Evolutionary conservation across 2,113 vertebrate genomes (phyloP), one percentile per base, ranked within the genome.

Genomic region (Caranx ignobilis): DNA sequence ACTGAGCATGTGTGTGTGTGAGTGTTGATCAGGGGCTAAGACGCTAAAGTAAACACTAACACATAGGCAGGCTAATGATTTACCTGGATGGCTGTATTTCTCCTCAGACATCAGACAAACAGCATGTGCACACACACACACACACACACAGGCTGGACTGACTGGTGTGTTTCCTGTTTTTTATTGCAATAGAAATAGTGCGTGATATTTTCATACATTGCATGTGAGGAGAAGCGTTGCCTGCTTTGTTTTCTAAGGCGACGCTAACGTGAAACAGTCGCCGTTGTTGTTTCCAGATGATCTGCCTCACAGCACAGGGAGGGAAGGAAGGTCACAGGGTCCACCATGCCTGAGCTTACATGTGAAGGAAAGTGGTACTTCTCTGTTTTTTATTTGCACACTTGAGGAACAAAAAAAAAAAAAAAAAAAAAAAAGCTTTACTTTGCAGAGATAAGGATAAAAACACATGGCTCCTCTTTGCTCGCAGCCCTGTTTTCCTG

Each of bases 11-110:
- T 72, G 71, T 66, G 67, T 43, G 56, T 39, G 48, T 37, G 37
- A 57, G 54, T 43, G 69, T 52, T 63, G 3, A 19, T 70, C 48
- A 60, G 77, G 71, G 88, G 76, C 61, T 68, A 79, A 77, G 61
- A 59, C 80, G 63, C 88, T 69, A 88, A 83, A 79, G 85, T 84
- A 87, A 92, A 91, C 82, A 90, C 75, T 34, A 71, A 66, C 82
- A 84, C 91, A 91, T 55, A 78, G 82, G 82, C 64, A 13, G 59
- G 89, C 81, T 93, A 94, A 95, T 94, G 79, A 95, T 95, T 94
- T 81, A 93, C 93, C 76, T 75, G 57, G 85, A 87, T 77, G 87
- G 77, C 84, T 83, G 70, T 69, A 57, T 85, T 85, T 65, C 74
- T 77, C 57, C 69, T 76, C 70, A 57, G 26, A 26, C 64, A 31